Evolutionary conservation across 2,888 invertebrate species (phyloP).

Genomic region (Eutolmus rufibarbis): DNA sequence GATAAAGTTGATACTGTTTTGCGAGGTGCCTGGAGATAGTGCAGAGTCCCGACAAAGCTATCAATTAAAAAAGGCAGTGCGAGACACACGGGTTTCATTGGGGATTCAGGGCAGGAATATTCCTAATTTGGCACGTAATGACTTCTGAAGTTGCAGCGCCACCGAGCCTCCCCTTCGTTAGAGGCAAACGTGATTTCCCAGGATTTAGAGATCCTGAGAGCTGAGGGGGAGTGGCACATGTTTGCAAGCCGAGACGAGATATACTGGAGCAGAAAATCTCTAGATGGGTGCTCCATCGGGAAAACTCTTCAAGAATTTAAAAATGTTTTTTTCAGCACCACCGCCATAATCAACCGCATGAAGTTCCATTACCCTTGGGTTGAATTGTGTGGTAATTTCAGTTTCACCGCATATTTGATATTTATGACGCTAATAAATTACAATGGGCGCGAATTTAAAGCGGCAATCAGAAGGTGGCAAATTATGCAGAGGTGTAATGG

Average conservation of each 20-base stretch:
- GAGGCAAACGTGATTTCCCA: background rate
- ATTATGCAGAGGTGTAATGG: slow-evolving; percentile 10
- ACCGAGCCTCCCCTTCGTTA: background rate
- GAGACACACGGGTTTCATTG: background rate
- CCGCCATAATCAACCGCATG: background rate
- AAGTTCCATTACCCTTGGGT: background rate
- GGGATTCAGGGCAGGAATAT: slow-evolving; percentile 8
- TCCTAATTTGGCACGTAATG: slow-evolving; percentile 24
- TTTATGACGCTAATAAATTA: slow-evolving; percentile 11
- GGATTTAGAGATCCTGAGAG: background rate
- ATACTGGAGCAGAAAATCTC: background rate
- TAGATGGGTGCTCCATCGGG: background rate
- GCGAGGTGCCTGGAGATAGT: background rate
- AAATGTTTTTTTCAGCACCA: background rate
- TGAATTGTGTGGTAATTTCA: background rate
- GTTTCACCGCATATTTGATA: background rate
- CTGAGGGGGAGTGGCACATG: background rate
- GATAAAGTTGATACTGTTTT: background rate
- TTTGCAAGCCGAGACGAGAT: background rate
- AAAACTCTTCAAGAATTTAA: background rate
- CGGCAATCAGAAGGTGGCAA: slow-evolving; percentile 25
- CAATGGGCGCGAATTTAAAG: background rate
- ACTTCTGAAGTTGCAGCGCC: slow-evolving; percentile 4
- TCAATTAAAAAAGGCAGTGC: background rate
- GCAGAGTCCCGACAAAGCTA: background rate